Evolutionary conservation across 2,797 vertebrate species (phyloP).

Genomic region (Limosa lapponica): DNA sequence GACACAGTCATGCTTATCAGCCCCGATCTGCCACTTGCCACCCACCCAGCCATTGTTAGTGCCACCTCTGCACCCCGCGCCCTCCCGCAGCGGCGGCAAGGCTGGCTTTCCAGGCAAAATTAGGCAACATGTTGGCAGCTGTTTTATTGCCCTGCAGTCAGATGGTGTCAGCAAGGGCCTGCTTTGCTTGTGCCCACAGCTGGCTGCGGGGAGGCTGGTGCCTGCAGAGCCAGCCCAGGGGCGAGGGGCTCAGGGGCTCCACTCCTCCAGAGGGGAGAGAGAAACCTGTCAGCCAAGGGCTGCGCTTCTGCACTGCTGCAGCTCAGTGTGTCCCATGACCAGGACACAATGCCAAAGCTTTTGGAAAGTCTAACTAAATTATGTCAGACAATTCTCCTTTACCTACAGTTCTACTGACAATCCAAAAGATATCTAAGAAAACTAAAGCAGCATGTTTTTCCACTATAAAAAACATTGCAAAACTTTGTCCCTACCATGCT

Average conservation of each 20-base stretch:
- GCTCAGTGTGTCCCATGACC: background rate
- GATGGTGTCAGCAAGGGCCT: background rate
- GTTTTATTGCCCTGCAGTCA: background rate
- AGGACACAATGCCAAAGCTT: background rate
- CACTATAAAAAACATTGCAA: background rate
- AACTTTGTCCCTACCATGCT: background rate
- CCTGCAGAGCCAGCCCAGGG: background rate
- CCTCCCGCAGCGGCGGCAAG: accelerated
- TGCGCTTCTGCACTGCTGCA: background rate
- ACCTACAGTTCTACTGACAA: background rate
- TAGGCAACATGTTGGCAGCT: background rate
- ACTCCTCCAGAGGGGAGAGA: background rate
- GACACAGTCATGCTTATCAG: background rate
- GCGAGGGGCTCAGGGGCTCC: background rate
- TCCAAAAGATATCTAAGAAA: background rate
- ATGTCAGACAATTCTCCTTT: background rate
- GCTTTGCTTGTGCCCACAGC: background rate
- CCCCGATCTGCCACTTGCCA: background rate
- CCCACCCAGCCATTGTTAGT: background rate
- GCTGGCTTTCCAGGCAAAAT: background rate
- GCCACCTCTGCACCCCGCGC: accelerated
- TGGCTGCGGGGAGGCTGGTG: background rate
- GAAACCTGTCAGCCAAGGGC: background rate
- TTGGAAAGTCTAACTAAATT: background rate
- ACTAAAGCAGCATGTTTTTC: background rate